Evolutionary conservation across 2,888 invertebrate species (phyloP), one percentile per base, ranked within the genome.

Genomic region (Ligdia adustata): DNA sequence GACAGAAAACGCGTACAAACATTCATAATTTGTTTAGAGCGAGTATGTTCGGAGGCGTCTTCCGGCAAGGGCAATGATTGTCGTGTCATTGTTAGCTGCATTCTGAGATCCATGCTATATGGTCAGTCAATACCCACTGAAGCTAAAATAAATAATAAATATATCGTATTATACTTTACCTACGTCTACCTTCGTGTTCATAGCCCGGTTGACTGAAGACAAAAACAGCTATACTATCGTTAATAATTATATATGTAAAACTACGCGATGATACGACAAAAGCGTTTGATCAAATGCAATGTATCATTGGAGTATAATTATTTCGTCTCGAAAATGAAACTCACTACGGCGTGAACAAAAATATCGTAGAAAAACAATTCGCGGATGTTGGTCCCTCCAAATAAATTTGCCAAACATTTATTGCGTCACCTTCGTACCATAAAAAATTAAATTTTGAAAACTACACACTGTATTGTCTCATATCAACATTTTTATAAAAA

Each of bases 71-170:
- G 75, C 75, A 73, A 63, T 72, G 66, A 66, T 66, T 62, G 66
- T 71, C 67, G 64, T 74, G 76, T 75, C 66, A 79, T 66, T 76
- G 66, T 74, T 69, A 84, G 88, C 87, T 88, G 88, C 88, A 83
- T 86, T 87, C 84, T 90, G 90, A 90, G 90, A 90, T 90, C 90
- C 82, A 83, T 83, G 85, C 88, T 81, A 82, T 83, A 85, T 79
- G 81, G 80, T 82, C 88, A 86, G 87, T 82, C 81, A 78, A 73
- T 77, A 86, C 81, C 72, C 80, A 83, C 85, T 79, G 82, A 84
- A 82, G 78, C 46, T 9, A 72, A 79, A 80, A 79, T 79, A 82
- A 69, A 79, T 82, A 79, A 77, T 75, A 71, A 69, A 70, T 63
- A 67, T 76, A 75, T 75, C 79, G 80, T 75, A 66, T 72, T 79